Evolutionary conservation across 2,797 vertebrate genomes (phyloP).

Genomic region (Sylvia borin): DNA sequence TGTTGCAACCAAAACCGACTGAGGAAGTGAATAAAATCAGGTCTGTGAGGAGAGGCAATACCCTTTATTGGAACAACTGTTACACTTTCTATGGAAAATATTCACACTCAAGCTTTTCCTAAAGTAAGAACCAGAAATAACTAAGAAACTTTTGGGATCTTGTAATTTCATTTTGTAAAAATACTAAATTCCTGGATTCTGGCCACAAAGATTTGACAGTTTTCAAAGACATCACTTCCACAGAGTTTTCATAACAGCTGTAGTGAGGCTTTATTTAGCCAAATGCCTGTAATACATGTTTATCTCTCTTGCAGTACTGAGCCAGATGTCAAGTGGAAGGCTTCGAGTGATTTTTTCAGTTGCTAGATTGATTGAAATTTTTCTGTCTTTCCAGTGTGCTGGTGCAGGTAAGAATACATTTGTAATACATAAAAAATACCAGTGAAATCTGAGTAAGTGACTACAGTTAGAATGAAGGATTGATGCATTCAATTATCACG

Average conservation of each 20-base stretch:
- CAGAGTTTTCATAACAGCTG: constrained; percentile 11
- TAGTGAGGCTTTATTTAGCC: constrained; percentile 26
- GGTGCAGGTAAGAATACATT: neutral
- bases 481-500: neutral
- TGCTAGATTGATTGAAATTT: neutral
- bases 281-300: neutral
- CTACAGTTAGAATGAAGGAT: neutral
- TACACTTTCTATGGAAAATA: neutral
- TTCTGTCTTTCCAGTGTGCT: neutral
- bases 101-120: neutral
- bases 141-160: neutral
- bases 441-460: neutral
- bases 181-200: neutral
- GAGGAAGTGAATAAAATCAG: neutral
- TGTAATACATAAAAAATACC: neutral
- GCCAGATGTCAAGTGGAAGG: neutral
- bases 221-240: neutral
- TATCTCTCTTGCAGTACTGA: neutral
- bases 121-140: neutral
- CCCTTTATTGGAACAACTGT: neutral
- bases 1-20: neutral
- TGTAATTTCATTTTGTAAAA: neutral
- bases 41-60: neutral
- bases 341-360: neutral
- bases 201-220: neutral